These are phyloP conservation scores for Caenorhabditis afra DNA, from an alignment of 2,888 invertebrate genomes.

Conservation along the genomic window DNA sequence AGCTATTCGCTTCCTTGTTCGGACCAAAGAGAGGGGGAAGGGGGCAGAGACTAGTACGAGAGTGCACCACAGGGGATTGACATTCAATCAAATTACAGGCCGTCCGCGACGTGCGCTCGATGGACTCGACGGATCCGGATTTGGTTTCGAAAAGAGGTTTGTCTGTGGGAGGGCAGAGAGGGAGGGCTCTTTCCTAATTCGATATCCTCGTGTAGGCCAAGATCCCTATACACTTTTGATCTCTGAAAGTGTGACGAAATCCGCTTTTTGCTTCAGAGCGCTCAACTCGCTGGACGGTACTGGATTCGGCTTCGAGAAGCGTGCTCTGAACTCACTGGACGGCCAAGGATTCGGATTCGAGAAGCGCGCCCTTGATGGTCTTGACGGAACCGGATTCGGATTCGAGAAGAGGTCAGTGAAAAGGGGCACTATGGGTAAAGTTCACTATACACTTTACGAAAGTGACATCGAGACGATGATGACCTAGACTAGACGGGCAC, in stretches of 20 bases:
- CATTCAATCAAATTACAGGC: constrained; percentile 50
- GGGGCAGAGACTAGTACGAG: constrained; percentile 35
- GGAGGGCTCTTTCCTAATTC: constrained; percentile 16
- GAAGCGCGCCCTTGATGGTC: constrained; percentile 51
- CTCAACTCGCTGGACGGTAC: constrained; percentile 62
- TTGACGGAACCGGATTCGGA: constrained; percentile 64
- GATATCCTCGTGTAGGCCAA: constrained; percentile 22
- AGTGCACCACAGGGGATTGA: constrained; percentile 20
- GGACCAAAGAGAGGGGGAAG: too few relatives aligned
- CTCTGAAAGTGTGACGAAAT: constrained; percentile 16
- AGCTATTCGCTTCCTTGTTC: constrained; percentile 13
- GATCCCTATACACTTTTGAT: constrained; percentile 44
- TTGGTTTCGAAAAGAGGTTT: constrained; percentile 65
- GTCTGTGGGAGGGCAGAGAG: constrained; percentile 6
- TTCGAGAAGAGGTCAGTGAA: constrained; percentile 57
- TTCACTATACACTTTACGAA: not conserved
- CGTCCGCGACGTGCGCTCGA: constrained; percentile 60
- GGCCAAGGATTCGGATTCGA: constrained; percentile 64
- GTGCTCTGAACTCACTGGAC: constrained; percentile 65
- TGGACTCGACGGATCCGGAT: constrained; percentile 65
- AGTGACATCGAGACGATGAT: not conserved
- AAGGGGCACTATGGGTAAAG: too few relatives aligned
- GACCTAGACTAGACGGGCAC: not conserved
- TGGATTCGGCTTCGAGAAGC: constrained; percentile 69
- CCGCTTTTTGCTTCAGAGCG: constrained; percentile 47